Conservation (phyloP, 2,797 vertebrate species). For the Notolepis coatsorum region DNA sequence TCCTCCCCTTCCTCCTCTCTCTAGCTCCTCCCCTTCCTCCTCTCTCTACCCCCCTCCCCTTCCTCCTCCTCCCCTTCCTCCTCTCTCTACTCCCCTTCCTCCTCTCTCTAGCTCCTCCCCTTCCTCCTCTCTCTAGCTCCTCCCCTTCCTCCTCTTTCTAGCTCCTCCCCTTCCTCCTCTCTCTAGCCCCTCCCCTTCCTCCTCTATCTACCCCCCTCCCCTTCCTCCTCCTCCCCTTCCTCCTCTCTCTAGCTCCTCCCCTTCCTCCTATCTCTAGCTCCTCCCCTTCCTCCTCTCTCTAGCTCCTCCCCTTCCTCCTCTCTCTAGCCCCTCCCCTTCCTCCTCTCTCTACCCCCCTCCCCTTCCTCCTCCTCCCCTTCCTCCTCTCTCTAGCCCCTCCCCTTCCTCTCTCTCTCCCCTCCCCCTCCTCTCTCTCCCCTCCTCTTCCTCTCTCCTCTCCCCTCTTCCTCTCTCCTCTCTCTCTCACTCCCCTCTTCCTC, state of each 20-base stretch:
- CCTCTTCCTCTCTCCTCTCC: too few relatives aligned
- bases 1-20: constrained; percentile 26
- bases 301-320: neutral
- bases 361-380: too few relatives aligned
- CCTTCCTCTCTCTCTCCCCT: too few relatives aligned
- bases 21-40: constrained; percentile 30
- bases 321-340: too few relatives aligned
- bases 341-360: too few relatives aligned
- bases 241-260: neutral
- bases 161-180: constrained; percentile 5
- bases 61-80: constrained; percentile 54
- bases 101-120: constrained; percentile 53
- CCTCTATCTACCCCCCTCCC: constrained; percentile 5
- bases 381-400: too few relatives aligned
- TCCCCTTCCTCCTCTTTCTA: constrained; percentile 10
- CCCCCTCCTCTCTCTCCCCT: too few relatives aligned
- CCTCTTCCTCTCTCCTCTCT: too few relatives aligned
- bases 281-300: too few relatives aligned
- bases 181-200: constrained; percentile 1
- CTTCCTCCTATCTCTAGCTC: too few relatives aligned
- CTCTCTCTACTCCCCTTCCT: too few relatives aligned
- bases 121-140: constrained; percentile 29
- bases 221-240: neutral
- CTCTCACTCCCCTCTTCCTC: neutral
- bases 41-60: constrained; percentile 43